Base-by-base conservation (phyloP, 2,888 invertebrate genomes). In the Hoplodrina blanda region DNA sequence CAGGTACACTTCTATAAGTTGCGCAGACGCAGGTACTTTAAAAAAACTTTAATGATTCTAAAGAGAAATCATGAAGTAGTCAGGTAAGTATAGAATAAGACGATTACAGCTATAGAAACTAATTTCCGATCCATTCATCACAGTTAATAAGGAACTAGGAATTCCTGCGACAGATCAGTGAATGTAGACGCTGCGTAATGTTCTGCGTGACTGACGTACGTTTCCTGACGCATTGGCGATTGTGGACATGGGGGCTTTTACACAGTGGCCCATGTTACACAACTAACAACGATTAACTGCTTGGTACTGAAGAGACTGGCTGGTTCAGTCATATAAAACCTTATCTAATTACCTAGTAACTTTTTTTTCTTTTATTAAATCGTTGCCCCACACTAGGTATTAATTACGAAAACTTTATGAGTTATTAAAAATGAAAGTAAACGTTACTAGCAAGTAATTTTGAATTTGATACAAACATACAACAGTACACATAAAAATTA, bases 131-230 rank as follows among this genome's bases (percentile, higher is more conserved):
- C n/a, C 59, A 75, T 63, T 79, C 15, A 68, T 46, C 56, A 52
- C 64, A 55, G 55, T 41, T 53, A 19, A 66, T 66, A 61, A 70
- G 71, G 67, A 78, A 83, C 65, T 17, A 72, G 79, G 79, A 75
- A 74, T 55, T 69, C 62, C 56, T 64, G 30, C 6, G 25, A 55
- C 72, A 69, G 63, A 78, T 81, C 67, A 13, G 41, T 44, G 55
- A 60, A 37, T 10, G 49, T 1, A 20, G 11, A 25, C 15, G 8
- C 46, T 20, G 33, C 13, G 41, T 37, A 74, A 62, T 52, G 30
- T 20, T 15, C 44, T 60, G 49, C 60, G 55, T 66, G 74, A 66
- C 49, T 53, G 25, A 15, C 25, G 13, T 52, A 2, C n/a, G 11
- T 49, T 76, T 68, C 60, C 59, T 61, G 30, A 64, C 8, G 37